A percentile compares a stretch with the other conserved stretches of the same genome.
phyloP scores from a whole-genome alignment of 2,113 vertebrate species.

The Nycticorax nycticorax region DNA sequence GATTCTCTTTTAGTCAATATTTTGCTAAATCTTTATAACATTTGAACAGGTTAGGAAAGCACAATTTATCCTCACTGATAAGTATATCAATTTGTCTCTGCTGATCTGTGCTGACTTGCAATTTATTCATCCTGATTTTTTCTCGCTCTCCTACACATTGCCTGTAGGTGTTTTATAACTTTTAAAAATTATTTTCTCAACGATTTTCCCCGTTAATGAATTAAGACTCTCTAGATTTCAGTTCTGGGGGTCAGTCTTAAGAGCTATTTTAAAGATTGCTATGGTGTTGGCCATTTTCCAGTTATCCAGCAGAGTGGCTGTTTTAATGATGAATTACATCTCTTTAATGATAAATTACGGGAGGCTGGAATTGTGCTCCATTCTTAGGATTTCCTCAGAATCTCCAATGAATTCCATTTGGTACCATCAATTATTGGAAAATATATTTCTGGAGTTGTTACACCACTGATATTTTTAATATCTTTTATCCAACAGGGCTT shows the following conservation, averaged over 20 bases:
- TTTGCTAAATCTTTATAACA: slow-evolving; percentile 36
- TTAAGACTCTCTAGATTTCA: not conserved
- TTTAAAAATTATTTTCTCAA: not conserved
- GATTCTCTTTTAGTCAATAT: slow-evolving; percentile 41
- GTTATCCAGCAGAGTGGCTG: not conserved
- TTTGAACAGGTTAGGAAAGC: slow-evolving; percentile 22
- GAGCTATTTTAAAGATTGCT: slow-evolving; percentile 29
- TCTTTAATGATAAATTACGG: slow-evolving; percentile 42
- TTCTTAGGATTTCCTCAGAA: slow-evolving; percentile 5
- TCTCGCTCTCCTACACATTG: not conserved
- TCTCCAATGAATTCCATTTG: not conserved
- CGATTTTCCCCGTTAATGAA: not conserved
- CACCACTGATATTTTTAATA: not conserved
- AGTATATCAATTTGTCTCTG: slow-evolving; percentile 29
- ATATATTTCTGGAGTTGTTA: not conserved
- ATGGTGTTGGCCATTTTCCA: slow-evolving; percentile 9
- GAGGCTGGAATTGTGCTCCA: not conserved
- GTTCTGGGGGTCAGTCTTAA: slow-evolving; percentile 1
- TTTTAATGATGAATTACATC: slow-evolving; percentile 51
- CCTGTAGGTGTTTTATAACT: not conserved
- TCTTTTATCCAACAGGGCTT: slow-evolving; percentile 5
- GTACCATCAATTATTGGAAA: slow-evolving; percentile 7
- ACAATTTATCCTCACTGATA: slow-evolving; percentile 28
- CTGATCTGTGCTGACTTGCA: slow-evolving; percentile 25
- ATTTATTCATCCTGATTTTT: not conserved